phyloP scores from a whole-genome alignment of 2,113 vertebrate species.

The Donacobius atricapilla region DNA sequence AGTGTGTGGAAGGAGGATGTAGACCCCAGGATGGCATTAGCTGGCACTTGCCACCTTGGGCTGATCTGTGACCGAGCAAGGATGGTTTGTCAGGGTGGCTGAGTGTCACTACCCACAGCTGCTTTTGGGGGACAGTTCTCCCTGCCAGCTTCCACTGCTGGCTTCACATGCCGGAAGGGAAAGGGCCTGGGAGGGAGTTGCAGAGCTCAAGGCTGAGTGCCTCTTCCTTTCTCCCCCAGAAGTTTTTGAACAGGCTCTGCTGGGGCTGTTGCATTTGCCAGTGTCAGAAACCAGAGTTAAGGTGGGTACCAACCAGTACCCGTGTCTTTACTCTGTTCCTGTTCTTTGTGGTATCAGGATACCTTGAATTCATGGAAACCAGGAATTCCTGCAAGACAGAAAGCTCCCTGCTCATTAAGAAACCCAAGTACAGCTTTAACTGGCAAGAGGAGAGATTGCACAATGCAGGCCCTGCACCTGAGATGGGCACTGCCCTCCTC shows the following conservation, averaged over 20 bases:
- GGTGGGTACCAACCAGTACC: accelerated
- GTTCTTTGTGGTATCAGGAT: not conserved
- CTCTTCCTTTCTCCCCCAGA: not conserved
- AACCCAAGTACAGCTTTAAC: not conserved
- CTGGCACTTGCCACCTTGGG: accelerated
- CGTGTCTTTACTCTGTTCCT: not conserved
- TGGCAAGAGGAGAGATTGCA: not conserved
- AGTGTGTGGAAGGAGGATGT: accelerated
- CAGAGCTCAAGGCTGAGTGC: not conserved
- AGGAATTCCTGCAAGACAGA: not conserved
- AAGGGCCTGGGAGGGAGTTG: not conserved
- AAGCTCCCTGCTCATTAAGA: not conserved
- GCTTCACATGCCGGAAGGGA: not conserved
- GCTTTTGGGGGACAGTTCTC: not conserved
- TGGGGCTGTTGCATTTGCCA: accelerated
- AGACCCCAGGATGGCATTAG: not conserved
- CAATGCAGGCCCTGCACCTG: not conserved
- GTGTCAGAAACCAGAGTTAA: not conserved
- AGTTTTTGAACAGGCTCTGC: not conserved
- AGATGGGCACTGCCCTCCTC: not conserved
- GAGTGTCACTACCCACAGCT: too few species aligned
- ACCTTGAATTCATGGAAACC: not conserved
- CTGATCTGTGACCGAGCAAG: accelerated
- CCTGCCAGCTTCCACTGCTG: not conserved
- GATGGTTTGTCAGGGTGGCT: accelerated